Evolutionary conservation across 2,888 invertebrate genomes (phyloP), one percentile per base, ranked within the genome.

Genomic region (Cephus nigrinus): DNA sequence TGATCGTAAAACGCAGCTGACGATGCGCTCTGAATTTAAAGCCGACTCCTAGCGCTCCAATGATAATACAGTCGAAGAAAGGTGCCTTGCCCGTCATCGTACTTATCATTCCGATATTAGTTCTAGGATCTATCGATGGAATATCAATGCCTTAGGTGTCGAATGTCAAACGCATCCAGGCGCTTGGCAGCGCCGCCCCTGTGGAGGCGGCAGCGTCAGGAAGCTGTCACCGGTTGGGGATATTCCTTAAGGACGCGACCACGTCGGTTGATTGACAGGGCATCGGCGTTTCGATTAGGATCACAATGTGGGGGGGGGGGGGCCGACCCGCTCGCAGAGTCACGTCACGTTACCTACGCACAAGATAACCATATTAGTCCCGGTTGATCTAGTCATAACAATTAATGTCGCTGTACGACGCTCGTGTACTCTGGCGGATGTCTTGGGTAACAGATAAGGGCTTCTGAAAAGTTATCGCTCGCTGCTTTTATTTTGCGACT

Each of bases 301-400:
- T 71, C 23, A 33, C 11, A 30, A 23, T 23, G 15, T 4, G 55
- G 23, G 2, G 71, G 30, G 30, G 32, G 71, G 12, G 35, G 15
- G 71, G 3, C 71, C 12, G 12, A 69, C 2, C 55, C 5, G 40
- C 2, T 71, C 71, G 12, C 32, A 5, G 11, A 71, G 75, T 76
- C 86, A 55, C 75, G 81, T 86, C 87, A 86, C 86, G 85, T 84
- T 83, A 74, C 78, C 33, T 79, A 81, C 81, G 76, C 83, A 82
- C 83, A 82, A 85, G 84, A 82, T 84, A 82, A 84, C 84, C 86
- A 86, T 86, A 86, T 84, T 81, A 83, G 85, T 80, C 36, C 73
- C 80, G 83, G 82, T 82, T 86, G 84, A 86, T 87, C 86, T 84
- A 86, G 84, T 85, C 83, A 81, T 84, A 82, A 85, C 84, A 85